Percentiles rank a stretch among this genome's conserved stretches.
Conservation (phyloP, 2,888 invertebrate genomes). For the Lucinisca nassula region DNA sequence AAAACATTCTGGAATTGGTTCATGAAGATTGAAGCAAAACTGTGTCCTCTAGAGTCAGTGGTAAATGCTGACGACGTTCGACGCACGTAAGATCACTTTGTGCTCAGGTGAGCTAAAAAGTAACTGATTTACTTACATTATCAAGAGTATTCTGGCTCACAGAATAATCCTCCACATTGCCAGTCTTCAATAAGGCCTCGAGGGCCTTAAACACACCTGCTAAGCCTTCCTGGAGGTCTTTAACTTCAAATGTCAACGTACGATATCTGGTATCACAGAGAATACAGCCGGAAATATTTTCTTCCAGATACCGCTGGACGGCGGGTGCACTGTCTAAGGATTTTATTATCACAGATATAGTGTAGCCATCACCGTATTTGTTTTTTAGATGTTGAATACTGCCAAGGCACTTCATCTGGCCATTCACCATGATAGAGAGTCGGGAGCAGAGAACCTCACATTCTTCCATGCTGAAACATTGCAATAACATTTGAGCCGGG, state of each 20-base stretch:
- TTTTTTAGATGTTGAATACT: constrained; percentile 93
- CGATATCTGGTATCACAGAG: constrained; percentile 88
- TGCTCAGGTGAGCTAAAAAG: no score
- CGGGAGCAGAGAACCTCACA: constrained; percentile 94
- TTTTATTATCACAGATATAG: constrained; percentile 87
- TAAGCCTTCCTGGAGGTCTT: constrained; percentile 80
- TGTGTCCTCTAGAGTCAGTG: no score
- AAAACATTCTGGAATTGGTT: no score
- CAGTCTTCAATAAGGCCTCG: constrained; percentile 83
- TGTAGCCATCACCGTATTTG: constrained; percentile 87
- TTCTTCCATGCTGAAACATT: constrained; percentile 94
- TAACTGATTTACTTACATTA: constrained; percentile 87
- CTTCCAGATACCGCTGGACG: constrained; percentile 83
- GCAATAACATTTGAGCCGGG: not conserved
- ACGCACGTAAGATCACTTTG: no score
- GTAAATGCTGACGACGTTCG: no score
- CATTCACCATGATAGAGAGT: constrained; percentile 93
- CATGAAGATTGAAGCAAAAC: no score
- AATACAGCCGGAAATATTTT: constrained; percentile 85
- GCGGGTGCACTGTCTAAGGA: constrained; percentile 80
- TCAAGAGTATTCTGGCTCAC: constrained; percentile 88
- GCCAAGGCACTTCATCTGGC: constrained; percentile 93
- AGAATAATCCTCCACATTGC: constrained; percentile 87
- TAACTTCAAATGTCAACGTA: constrained; percentile 86
- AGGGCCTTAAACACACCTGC: constrained; percentile 85